Conservation (phyloP, 2,888 invertebrate genomes). For the Agrenia bidenticulata region DNA sequence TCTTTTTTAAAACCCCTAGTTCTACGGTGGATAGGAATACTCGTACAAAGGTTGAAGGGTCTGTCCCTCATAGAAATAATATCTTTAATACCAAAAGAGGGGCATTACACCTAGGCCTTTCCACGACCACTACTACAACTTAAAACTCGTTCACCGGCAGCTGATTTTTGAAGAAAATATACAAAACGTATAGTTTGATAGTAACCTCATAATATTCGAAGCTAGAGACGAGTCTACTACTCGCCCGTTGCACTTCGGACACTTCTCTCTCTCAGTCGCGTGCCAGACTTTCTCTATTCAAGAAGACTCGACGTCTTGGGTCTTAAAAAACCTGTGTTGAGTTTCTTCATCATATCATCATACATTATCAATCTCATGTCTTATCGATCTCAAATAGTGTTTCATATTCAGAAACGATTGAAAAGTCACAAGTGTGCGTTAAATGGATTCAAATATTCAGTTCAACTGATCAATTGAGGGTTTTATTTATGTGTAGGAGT, state of each 20-base stretch:
- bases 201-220: constrained; percentile 8
- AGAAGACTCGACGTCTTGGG: constrained; percentile 11
- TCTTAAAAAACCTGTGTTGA: too few species aligned
- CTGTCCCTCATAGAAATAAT: constrained; percentile 4
- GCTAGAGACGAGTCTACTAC: neutral
- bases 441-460: neutral
- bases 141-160: constrained; percentile 10
- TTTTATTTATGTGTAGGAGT: neutral
- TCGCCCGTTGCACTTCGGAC: constrained; percentile 11
- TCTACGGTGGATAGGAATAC: neutral
- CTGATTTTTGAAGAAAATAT: constrained; percentile 18
- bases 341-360: too few species aligned
- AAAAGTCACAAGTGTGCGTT: neutral
- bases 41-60: neutral
- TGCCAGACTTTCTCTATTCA: constrained; percentile 33
- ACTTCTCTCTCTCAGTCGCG: constrained; percentile 41
- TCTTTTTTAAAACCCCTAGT: constrained; percentile 15
- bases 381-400: too few species aligned
- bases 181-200: neutral
- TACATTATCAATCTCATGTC: too few species aligned
- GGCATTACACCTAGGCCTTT: too few species aligned
- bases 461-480: neutral
- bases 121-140: neutral
- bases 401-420: neutral
- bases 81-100: too few species aligned